Evolutionary conservation across 2,113 vertebrate genomes (phyloP).

Genomic region (Suricata suricatta): DNA sequence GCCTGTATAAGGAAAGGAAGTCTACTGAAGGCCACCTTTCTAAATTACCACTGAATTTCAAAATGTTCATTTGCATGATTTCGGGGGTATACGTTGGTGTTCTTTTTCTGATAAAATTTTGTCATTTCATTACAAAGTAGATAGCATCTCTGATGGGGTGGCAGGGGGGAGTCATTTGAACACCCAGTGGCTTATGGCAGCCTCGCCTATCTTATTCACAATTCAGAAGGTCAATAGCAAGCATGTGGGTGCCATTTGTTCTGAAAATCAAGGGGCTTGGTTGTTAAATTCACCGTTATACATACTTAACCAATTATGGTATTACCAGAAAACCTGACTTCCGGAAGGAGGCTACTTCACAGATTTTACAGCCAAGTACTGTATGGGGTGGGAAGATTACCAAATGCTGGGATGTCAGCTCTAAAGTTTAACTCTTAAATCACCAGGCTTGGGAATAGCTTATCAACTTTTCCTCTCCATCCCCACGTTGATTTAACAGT

Average conservation of each 20-base stretch:
- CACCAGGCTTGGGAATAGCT: neutral
- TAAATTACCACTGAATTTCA: neutral
- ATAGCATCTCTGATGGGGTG: neutral
- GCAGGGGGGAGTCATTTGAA: neutral
- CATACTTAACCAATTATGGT: constrained; percentile 52
- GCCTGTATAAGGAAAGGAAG: neutral
- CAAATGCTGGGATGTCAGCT: neutral
- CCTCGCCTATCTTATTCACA: neutral
- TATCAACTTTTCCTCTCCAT: neutral
- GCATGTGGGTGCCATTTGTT: constrained; percentile 55
- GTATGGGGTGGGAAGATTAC: neutral
- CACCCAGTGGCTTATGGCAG: neutral
- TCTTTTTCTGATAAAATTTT: neutral
- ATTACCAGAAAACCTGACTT: constrained; percentile 58
- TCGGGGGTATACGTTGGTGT: neutral
- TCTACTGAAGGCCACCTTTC: neutral
- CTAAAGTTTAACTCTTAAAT: constrained; percentile 23
- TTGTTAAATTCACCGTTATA: constrained; percentile 55
- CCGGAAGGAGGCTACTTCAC: constrained; percentile 7
- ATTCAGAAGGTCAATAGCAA: constrained; percentile 50
- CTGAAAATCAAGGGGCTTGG: constrained; percentile 39
- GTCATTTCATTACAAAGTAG: constrained; percentile 6
- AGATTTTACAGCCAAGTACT: neutral
- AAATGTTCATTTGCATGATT: neutral
- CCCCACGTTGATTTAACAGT: neutral